Base-by-base conservation (phyloP, 2,888 invertebrate genomes). In the Eilema depressum region DNA sequence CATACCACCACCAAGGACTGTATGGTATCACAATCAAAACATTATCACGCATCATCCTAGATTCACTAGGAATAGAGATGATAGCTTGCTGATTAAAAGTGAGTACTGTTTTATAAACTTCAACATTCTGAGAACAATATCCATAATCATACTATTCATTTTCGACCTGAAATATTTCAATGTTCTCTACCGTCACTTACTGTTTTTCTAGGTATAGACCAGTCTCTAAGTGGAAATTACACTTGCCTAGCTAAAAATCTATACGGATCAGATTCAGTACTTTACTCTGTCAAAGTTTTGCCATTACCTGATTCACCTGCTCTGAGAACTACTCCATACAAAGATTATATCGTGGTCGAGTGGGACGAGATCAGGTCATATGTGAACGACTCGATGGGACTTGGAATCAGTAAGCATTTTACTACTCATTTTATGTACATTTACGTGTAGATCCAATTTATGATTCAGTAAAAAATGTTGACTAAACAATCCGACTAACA, bases 261-360 rank as follows among this genome's bases (percentile, higher is more conserved):
- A 10, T 98, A 98, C 86, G 98, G 98, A 0, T 97, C 97, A 65
- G 98, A 98, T 88, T 97, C 97, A 66, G 97, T 98, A 64, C 96
- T 97, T 12, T 98, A 98, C 87, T 96, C 97, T 11, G 96, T 98
- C 30, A 96, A 96, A 84, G 98, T 98, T 0, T 96, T 98, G 84
- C 97, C 97, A 73, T 95, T 97, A 37, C 98, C 98, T 0, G 96
- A 96, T 71, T 96, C 97, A 3, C 98, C 98, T 2, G 92, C 93
- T 26, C 91, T 98, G 75, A 96, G 97, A 83, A 93, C 95, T 0
- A 93, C 95, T 0, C 93, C 96, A 0, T 95, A 95, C 63, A 94
- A 94, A 68, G 93, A 95, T 76, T 94, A 94, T 5, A 89, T 96
- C 30, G 88, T 95, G 0, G 96, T 97, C 4, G 97, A 97, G 83